Percentiles rank a stretch among this genome's conserved stretches.
These are phyloP conservation scores for Spea multiplicata DNA, from an alignment of 2,113 vertebrate species.

Conservation along the genomic window DNA sequence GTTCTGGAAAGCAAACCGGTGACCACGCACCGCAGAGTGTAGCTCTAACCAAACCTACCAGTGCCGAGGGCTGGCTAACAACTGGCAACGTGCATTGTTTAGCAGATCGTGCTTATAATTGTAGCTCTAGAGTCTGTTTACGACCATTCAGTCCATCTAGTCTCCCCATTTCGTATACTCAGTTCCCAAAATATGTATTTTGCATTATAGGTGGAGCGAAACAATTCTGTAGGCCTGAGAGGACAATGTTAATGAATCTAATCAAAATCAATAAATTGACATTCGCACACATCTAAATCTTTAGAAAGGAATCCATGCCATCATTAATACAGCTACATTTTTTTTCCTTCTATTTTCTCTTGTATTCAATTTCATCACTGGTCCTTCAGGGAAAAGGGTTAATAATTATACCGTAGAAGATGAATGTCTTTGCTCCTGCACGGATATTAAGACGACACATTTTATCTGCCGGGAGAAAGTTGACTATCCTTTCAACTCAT, in stretches of 20 bases:
- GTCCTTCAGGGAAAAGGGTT: not conserved
- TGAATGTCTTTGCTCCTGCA: slow-evolving; percentile 4
- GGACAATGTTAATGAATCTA: not conserved
- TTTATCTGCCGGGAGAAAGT: slow-evolving; percentile 31
- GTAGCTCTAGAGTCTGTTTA: too few relatives aligned
- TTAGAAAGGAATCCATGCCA: too few relatives aligned
- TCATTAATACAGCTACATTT: not conserved
- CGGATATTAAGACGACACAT: slow-evolving; percentile 33
- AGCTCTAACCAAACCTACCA: too few relatives aligned
- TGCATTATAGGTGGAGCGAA: not conserved
- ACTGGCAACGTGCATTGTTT: too few relatives aligned
- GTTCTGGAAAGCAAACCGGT: too few relatives aligned
- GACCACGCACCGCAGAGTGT: too few relatives aligned
- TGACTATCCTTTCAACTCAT: slow-evolving; percentile 39
- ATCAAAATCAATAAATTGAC: not conserved
- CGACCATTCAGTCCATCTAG: too few relatives aligned
- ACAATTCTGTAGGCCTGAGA: not conserved
- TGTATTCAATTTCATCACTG: not conserved
- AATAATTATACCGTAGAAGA: slow-evolving; percentile 26
- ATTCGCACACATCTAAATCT: not conserved
- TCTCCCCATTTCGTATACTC: not conserved
- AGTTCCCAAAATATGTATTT: not conserved
- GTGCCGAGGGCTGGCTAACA: too few relatives aligned
- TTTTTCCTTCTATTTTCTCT: not conserved
- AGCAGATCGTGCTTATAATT: too few relatives aligned